Evolutionary conservation across 2,888 invertebrate genomes (phyloP).

Genomic region (Drosophila pegasa): DNA sequence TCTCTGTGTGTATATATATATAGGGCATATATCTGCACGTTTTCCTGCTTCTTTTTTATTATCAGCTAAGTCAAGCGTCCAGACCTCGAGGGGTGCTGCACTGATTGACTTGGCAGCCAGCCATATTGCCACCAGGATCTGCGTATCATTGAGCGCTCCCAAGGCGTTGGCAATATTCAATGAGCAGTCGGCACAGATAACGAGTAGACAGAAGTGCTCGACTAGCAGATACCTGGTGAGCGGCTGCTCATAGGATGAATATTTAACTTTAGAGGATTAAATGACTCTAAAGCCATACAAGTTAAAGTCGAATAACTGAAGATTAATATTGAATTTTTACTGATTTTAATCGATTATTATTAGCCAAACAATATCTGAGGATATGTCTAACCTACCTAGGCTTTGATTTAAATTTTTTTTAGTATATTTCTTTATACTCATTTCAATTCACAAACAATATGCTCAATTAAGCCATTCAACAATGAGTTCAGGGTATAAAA

Average conservation of each 20-base stretch:
- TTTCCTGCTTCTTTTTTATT: background rate
- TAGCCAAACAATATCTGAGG: background rate
- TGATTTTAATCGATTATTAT: background rate
- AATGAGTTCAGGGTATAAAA: constrained; percentile 9
- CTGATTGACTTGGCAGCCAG: constrained; percentile 61
- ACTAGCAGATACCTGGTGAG: background rate
- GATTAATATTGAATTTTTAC: no score
- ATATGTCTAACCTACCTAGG: background rate
- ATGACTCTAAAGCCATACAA: no score
- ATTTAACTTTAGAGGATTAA: no score
- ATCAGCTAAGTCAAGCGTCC: constrained; percentile 17
- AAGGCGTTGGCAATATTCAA: constrained; percentile 41
- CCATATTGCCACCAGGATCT: constrained; percentile 20
- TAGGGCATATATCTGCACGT: background rate
- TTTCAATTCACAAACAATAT: no score
- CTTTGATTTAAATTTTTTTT: background rate
- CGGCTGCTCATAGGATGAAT: no score
- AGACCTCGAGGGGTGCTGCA: constrained; percentile 30
- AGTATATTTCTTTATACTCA: no score
- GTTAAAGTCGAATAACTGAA: no score
- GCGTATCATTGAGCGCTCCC: constrained; percentile 13
- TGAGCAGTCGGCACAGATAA: constrained; percentile 23
- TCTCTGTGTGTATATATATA: background rate
- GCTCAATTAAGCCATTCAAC: background rate
- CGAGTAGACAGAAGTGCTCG: background rate